Evolutionary conservation across 2,888 invertebrate genomes (phyloP), one percentile per base, ranked within the genome.

Genomic region (Eutolmus rufibarbis): DNA sequence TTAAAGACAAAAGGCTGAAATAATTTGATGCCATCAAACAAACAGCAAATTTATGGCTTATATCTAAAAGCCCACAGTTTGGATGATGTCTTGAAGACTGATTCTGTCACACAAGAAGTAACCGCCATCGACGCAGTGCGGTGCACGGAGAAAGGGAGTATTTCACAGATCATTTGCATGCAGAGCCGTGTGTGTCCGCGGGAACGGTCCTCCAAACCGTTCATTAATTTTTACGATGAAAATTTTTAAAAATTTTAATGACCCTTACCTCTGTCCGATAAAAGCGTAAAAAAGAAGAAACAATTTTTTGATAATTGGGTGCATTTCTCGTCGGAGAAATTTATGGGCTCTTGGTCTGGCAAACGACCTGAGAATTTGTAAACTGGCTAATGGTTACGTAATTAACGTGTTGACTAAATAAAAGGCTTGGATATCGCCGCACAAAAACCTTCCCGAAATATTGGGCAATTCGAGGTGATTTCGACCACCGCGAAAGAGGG

Each of bases 211-310:
- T 51, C 81, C 46, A 66, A 84, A 56, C 85, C 74, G 74, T 31
- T 85, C 85, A 85, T 85, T 85, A 85, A 85, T 51, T 85, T 85
- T 85, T 85, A 85, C 28, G 85, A 74, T 74, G 40, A 85, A 85
- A 85, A 74, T 85, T 19, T 43, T 57, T 23, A 37, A 74, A 46
- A 74, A 46, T 85, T 85, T 85, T 85, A 74, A 84, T 66, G 85
- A 74, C n/a, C 28, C 74, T 85, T 66, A 40, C 74, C 74, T 74
- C 40, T 51, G 12, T 85, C 40, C 43, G 28, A 74, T 85, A 82
- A 34, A 76, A 76, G n/a, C 34, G 19, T 34, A n/a, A 76, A 76
- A 76, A 16, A 16, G 14, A 34, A 40, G 31, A 74, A 85, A 74
- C 40, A 46, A 46, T 16, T 14, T 16, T 46, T 82, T 56, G 76